Evolutionary conservation across 2,113 vertebrate species (phyloP).

Genomic region (Symphodus melops): DNA sequence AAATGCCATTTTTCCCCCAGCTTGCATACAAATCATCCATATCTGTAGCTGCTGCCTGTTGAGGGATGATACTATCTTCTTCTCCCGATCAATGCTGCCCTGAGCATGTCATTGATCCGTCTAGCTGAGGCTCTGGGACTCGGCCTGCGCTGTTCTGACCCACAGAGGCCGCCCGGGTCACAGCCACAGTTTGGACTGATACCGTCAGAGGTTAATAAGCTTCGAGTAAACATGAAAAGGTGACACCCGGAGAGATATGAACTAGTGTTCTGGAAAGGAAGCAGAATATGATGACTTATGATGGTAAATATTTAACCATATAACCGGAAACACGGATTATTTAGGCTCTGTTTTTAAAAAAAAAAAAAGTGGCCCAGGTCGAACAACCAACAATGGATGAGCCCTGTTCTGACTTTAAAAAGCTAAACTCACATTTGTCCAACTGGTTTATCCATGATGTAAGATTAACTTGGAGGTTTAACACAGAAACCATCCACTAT

Average conservation of each 20-base stretch:
- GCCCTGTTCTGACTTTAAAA: no score
- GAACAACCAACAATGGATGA: no score
- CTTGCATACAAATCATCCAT: constrained; percentile 34
- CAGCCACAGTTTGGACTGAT: constrained; percentile 61
- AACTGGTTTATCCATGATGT: not conserved
- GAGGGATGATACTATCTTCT: constrained; percentile 55
- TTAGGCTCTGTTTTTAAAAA: no score
- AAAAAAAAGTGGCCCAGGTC: no score
- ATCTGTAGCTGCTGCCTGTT: constrained; percentile 37
- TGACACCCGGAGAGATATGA: constrained; percentile 14
- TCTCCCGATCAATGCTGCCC: constrained; percentile 68
- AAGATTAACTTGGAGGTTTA: constrained; percentile 11
- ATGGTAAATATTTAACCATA: no score
- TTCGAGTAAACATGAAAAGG: constrained; percentile 48
- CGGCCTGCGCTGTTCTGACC: constrained; percentile 50
- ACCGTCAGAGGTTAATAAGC: constrained; percentile 63
- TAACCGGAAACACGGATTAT: no score
- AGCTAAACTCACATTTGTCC: no score
- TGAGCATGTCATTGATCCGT: constrained; percentile 69
- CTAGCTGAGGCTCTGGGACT: constrained; percentile 51
- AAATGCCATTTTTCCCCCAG: constrained; percentile 31
- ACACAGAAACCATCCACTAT: constrained; percentile 51
- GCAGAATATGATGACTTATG: no score
- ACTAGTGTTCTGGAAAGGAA: not conserved
- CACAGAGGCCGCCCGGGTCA: constrained; percentile 54